phyloP scores from a whole-genome alignment of 2,113 vertebrate species.

The Pteropus alecto region DNA sequence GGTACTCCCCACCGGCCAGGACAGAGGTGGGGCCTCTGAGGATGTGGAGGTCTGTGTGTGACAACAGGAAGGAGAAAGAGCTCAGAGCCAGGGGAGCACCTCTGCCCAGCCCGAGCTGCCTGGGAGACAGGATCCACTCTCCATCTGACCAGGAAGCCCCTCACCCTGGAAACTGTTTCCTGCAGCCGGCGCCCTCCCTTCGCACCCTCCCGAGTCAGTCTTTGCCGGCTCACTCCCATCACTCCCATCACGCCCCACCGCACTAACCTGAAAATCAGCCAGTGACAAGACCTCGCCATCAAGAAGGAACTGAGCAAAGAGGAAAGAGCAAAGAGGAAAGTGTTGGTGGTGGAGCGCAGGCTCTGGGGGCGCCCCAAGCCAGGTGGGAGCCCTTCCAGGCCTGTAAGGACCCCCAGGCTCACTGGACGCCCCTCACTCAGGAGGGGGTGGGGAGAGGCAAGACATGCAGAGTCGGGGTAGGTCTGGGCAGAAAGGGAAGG shows the following conservation, averaged over 20 bases:
- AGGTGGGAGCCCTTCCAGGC: background rate
- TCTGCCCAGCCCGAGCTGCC: background rate
- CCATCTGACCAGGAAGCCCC: background rate
- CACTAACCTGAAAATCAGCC: slow-evolving; percentile 89
- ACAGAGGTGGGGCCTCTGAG: background rate
- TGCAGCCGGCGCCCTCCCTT: background rate
- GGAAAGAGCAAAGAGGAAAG: too few relatives aligned
- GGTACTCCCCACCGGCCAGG: slow-evolving; percentile 33
- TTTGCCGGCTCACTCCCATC: fast-evolving
- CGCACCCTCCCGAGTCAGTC: background rate
- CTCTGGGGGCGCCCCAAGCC: too few relatives aligned
- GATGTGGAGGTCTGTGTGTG: background rate
- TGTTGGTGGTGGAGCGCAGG: background rate
- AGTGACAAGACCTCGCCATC: slow-evolving; percentile 87
- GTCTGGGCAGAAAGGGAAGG: background rate
- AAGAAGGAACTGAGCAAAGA: slow-evolving; percentile 88
- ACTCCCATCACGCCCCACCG: fast-evolving
- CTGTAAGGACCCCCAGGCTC: background rate
- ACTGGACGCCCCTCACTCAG: background rate
- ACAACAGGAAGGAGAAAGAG: background rate
- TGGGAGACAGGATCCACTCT: fast-evolving
- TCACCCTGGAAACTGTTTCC: background rate
- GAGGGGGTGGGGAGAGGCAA: background rate
- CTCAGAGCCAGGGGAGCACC: background rate
- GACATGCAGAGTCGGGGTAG: background rate